phyloP scores from a whole-genome alignment of 2,113 vertebrate genomes.

The Oreochromis aureus region DNA sequence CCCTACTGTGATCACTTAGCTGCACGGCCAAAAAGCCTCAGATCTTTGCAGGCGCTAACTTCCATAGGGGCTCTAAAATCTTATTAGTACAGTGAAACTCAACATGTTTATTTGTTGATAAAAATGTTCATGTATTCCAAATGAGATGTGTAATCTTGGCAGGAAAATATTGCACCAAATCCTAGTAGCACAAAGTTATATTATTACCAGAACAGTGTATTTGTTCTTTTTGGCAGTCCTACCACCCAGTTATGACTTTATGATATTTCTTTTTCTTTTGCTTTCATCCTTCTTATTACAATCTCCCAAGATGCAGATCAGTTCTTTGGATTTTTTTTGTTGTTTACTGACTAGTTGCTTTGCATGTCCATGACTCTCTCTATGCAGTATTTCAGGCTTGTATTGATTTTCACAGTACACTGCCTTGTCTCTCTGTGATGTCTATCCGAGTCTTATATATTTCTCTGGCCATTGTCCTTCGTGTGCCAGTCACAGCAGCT shows the following conservation, averaged over 20 bases:
- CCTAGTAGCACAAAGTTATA: background rate
- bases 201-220: background rate
- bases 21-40: conserved; percentile 5
- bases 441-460: background rate
- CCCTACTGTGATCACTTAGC: conserved; percentile 36
- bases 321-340: background rate
- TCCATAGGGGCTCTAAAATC: background rate
- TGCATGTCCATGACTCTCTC: background rate
- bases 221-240: background rate
- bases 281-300: background rate
- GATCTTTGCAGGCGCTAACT: conserved; percentile 3
- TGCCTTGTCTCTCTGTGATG: background rate
- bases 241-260: background rate
- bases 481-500: conserved; percentile 19
- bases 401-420: conserved; percentile 20
- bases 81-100: background rate
- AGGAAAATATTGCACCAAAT: background rate
- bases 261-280: background rate
- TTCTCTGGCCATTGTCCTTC: background rate
- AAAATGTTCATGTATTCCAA: background rate
- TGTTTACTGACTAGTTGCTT: background rate
- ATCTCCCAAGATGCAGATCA: background rate
- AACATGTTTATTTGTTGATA: conserved; percentile 18
- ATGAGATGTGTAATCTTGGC: background rate
- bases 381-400: background rate